phyloP scores from a whole-genome alignment of 2,113 vertebrate species.

The Acanthisitta chloris region DNA sequence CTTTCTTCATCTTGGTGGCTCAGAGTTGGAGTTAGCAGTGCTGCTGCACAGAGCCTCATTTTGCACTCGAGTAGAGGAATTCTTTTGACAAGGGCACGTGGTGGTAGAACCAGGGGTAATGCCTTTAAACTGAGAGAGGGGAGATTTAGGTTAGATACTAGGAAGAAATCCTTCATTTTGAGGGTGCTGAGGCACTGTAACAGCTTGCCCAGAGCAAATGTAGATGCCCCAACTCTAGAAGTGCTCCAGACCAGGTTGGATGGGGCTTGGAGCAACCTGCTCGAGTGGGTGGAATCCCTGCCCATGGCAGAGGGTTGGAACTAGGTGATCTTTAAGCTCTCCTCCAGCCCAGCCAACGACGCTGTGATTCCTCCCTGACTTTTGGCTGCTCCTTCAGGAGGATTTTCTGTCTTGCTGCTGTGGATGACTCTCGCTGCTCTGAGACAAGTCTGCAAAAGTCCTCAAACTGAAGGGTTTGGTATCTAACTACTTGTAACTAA shows the following conservation, averaged over 20 bases:
- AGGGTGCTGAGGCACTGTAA: not conserved
- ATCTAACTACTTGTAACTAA: not conserved
- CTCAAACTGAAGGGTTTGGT: not conserved
- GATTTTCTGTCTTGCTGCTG: not conserved
- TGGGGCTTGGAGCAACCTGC: not conserved
- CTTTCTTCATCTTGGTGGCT: not conserved
- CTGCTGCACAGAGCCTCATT: not conserved
- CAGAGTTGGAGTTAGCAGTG: not conserved
- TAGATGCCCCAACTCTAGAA: not conserved
- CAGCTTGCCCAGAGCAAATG: not conserved
- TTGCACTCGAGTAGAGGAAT: not conserved
- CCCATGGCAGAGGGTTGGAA: not conserved
- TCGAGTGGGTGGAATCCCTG: not conserved
- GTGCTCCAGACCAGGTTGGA: accelerated
- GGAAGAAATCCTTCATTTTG: not conserved
- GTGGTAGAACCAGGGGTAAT: not conserved
- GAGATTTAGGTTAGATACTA: not conserved
- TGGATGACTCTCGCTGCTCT: not conserved
- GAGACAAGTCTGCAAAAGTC: not conserved
- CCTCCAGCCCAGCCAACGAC: not conserved
- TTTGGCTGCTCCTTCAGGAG: not conserved
- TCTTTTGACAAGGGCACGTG: not conserved
- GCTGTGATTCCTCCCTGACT: not conserved
- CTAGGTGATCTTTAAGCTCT: not conserved
- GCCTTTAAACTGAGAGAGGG: not conserved